Evolutionary conservation across 2,888 invertebrate genomes (phyloP).

Genomic region (Diachrysia chrysitis): DNA sequence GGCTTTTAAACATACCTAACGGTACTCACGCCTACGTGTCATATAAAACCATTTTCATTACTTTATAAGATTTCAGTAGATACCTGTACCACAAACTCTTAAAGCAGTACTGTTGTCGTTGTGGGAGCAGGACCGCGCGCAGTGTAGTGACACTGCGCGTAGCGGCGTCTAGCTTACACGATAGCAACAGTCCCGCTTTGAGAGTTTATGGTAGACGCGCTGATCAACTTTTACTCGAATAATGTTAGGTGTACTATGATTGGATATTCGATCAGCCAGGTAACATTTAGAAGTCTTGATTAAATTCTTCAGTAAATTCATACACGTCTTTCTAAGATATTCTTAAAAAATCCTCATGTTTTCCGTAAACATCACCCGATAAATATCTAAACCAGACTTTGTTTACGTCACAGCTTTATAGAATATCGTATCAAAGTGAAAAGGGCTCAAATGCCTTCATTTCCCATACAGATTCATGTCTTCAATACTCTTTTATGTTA

Average conservation of each 20-base stretch:
- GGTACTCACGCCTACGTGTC: no score
- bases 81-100: no score
- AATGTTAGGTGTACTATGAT: not conserved
- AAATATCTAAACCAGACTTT: conserved; percentile 41
- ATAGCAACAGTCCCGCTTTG: no score
- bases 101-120: no score
- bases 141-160: no score
- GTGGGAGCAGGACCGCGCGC: no score
- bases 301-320: not conserved
- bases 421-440: conserved; percentile 65
- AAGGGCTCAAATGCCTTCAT: conserved; percentile 71
- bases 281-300: not conserved
- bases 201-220: no score
- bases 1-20: no score
- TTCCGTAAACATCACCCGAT: not conserved
- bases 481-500: conserved; percentile 72
- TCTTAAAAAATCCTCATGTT: not conserved
- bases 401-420: conserved; percentile 54
- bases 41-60: no score
- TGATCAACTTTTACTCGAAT: no score
- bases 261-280: not conserved
- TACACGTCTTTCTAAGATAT: not conserved
- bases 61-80: no score
- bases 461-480: conserved; percentile 76
- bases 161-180: no score